These are phyloP conservation scores for Microcaecilia unicolor DNA, from an alignment of 2,797 vertebrate genomes.

Conservation along the genomic window DNA sequence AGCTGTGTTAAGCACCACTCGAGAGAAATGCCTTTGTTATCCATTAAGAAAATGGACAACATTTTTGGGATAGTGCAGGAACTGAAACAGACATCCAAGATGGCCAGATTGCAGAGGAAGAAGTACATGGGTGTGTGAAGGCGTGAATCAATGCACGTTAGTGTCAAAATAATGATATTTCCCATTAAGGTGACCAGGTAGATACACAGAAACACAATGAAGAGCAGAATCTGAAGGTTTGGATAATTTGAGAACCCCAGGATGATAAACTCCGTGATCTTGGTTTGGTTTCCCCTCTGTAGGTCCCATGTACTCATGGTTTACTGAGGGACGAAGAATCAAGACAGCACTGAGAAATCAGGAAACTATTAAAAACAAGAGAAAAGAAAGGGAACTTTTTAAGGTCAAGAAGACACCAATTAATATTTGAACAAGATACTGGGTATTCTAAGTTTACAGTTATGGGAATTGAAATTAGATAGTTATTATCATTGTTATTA, in stretches of 20 bases:
- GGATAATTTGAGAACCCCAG: not conserved
- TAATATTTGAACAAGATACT: too few relatives aligned
- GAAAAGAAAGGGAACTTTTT: too few relatives aligned
- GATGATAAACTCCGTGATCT: not conserved
- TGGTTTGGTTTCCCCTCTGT: not conserved
- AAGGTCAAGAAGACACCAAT: too few relatives aligned
- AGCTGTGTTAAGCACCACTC: not conserved
- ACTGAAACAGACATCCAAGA: not conserved
- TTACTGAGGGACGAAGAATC: too few relatives aligned
- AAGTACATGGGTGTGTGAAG: constrained; percentile 3
- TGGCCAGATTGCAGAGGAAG: not conserved
- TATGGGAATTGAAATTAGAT: too few relatives aligned
- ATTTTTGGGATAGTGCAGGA: not conserved
- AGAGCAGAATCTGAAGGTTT: not conserved
- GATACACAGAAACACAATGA: not conserved
- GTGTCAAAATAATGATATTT: not conserved
- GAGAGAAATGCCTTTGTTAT: not conserved
- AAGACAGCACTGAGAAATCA: too few relatives aligned
- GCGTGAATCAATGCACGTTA: not conserved
- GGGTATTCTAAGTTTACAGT: too few relatives aligned
- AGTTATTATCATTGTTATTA: too few relatives aligned
- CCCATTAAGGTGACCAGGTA: not conserved
- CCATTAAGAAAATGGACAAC: not conserved
- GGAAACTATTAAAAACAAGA: too few relatives aligned
- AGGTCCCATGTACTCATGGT: too few relatives aligned